Percentiles rank a stretch among this genome's conserved stretches.
Conservation (phyloP, 2,113 vertebrate species). For the Siphamia tubifer region DNA sequence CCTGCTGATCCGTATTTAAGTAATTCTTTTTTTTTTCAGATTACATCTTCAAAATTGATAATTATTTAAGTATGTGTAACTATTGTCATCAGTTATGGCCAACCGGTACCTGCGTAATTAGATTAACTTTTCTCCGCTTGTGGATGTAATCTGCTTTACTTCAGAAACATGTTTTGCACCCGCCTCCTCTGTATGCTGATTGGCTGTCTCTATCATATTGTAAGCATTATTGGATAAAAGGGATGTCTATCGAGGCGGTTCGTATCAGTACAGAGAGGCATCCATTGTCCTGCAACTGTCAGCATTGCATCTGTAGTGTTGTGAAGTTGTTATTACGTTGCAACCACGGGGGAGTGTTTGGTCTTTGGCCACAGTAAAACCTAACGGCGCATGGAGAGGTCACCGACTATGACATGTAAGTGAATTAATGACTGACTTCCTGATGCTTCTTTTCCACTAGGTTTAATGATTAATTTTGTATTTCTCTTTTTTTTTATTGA, state of each 20-base stretch:
- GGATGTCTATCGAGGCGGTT: conserved; percentile 33
- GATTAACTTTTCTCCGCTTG: neutral
- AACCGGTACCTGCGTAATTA: neutral
- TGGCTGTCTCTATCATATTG: conserved; percentile 7
- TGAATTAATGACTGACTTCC: neutral
- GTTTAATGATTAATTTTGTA: too few species aligned
- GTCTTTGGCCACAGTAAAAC: conserved; percentile 3
- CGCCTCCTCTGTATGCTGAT: conserved; percentile 18
- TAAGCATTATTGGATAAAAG: conserved; percentile 42
- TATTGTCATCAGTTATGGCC: neutral
- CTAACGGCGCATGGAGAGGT: neutral
- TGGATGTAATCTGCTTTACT: conserved; percentile 62
- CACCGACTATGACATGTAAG: conserved; percentile 30
- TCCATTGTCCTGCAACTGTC: conserved; percentile 19
- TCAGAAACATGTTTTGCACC: neutral
- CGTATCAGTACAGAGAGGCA: conserved; percentile 5
- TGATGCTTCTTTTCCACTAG: too few species aligned
- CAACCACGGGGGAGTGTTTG: neutral
- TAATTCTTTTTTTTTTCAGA: too few species aligned
- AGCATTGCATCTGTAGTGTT: conserved; percentile 14
- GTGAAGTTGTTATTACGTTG: neutral
- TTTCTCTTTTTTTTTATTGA: too few species aligned
- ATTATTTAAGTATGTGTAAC: neutral
- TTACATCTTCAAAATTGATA: neutral
- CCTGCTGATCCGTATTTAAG: too few species aligned